These are phyloP conservation scores for Drosophila aff. DNA, from an alignment of 1,140 invertebrate genomes.

Conservation along the genomic window DNA sequence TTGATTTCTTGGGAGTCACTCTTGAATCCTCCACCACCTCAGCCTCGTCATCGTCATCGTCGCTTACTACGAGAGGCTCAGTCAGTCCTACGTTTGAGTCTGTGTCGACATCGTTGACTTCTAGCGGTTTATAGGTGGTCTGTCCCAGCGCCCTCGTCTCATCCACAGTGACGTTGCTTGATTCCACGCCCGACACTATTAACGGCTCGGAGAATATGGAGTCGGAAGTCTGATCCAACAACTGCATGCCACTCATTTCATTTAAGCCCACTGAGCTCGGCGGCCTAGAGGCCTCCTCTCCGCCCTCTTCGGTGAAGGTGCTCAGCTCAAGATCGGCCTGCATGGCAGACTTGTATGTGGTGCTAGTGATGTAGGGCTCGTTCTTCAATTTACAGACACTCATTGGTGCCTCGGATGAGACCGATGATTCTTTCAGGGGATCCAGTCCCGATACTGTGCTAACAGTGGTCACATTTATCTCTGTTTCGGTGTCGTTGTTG, in stretches of 20 bases:
- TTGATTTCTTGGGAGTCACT: constrained; percentile 1
- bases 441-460: constrained; percentile 31
- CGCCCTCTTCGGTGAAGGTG: not conserved
- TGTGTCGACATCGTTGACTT: constrained; percentile 29
- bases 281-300: not conserved
- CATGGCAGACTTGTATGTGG: constrained; percentile 46
- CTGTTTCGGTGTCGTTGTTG: constrained; percentile 46
- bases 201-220: constrained; percentile 64
- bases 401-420: constrained; percentile 45
- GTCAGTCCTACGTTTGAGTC: constrained; percentile 54
- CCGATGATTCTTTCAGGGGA: constrained; percentile 45
- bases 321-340: constrained; percentile 12
- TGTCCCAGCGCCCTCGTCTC: constrained; percentile 38
- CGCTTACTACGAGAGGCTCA: constrained; percentile 61
- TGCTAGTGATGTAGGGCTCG: constrained; percentile 63
- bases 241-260: constrained; percentile 75
- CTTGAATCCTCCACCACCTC: not conserved
- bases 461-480: constrained; percentile 53
- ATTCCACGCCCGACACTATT: constrained; percentile 57
- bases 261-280: constrained; percentile 10
- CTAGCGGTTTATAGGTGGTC: not conserved
- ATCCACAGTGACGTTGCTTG: constrained; percentile 52
- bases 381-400: constrained; percentile 19
- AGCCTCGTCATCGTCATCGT: constrained; percentile 51
- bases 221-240: constrained; percentile 70